Base-by-base conservation (phyloP, 2,888 invertebrate species). In the Homarus gammarus region DNA sequence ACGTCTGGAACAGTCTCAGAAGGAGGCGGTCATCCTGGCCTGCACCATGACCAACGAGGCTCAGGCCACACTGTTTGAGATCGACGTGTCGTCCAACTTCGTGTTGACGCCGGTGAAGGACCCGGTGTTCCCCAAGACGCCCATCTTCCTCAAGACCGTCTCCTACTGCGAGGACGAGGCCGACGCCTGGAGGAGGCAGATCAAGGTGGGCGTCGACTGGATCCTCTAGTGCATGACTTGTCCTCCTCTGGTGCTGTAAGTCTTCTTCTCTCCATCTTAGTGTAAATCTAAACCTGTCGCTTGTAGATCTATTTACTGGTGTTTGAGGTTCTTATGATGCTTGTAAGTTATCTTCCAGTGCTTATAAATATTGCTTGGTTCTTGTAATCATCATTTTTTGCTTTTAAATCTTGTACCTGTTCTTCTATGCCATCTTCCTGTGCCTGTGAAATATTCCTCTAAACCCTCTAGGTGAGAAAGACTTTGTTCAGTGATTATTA, bases 11-110 rank as follows among this genome's bases (percentile, higher is more conserved):
- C 95, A 95, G 92, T 95, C 95, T 91, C 95, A 95, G 92, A 95
- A 95, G 89, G 96, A 96, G 93, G 95, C 96, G 31, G 95, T 96
- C 49, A 94, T 96, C 92, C 95, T 96, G 92, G 96, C 96, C 93
- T 96, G 96, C 93, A 95, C 96, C 10, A 94, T 96, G 73, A 95
- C 93, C 94, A 94, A 91, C 94, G 68, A 93, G 78, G 93, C 93
- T 73, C 93, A 93, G 61, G 92, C 92, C 51, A 94, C 94, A 94
- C 94, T 94, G 93, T 93, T 94, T 94, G 94, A 93, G 95, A 94
- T 94, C 94, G 95, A 92, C 94, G 94, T 93, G 93, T 93, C 94
- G 92, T 95, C 95, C 92, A 95, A 95, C 92, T 94, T 95, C 84
- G 95, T 95, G 93, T 93, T 96, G 31, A 94, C 95, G 75, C 95